phyloP scores from a whole-genome alignment of 2,888 invertebrate species.

The Allolobophora icterica region DNA sequence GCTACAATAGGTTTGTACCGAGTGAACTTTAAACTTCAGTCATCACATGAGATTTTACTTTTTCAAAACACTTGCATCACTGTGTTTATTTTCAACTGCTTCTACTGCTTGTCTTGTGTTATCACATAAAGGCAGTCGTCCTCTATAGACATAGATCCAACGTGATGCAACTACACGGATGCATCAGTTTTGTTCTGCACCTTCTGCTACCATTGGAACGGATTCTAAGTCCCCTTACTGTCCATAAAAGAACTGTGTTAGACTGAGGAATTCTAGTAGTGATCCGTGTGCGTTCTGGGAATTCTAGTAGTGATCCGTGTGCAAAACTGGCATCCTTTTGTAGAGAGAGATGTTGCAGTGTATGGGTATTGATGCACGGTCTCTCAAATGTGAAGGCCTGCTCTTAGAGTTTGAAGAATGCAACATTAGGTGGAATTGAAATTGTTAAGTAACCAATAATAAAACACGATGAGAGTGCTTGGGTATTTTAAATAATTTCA shows the following conservation, averaged over 20 bases:
- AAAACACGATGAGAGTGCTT: not conserved
- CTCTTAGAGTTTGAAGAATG: not conserved
- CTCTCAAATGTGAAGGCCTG: not conserved
- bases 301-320: not conserved
- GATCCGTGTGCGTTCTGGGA: not conserved
- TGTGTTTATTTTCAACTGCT: not conserved
- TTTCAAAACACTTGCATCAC: not conserved
- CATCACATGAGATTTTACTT: not conserved
- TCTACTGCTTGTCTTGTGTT: not conserved
- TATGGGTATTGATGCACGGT: not conserved
- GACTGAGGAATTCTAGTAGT: not conserved
- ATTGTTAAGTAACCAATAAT: not conserved
- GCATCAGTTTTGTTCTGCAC: not conserved
- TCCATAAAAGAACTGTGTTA: not conserved
- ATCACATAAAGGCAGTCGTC: not conserved
- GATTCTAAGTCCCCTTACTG: not conserved
- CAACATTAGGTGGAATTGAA: not conserved
- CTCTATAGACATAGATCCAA: too few relatives aligned
- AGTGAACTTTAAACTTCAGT: not conserved
- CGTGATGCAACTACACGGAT: not conserved
- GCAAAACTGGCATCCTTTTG: too few relatives aligned
- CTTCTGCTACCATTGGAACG: not conserved
- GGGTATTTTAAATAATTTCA: not conserved
- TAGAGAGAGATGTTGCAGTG: too few relatives aligned
- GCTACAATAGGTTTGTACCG: constrained; percentile 86